phyloP scores from a whole-genome alignment of 1,140 invertebrate species.

The Drosophila nasuta region DNA sequence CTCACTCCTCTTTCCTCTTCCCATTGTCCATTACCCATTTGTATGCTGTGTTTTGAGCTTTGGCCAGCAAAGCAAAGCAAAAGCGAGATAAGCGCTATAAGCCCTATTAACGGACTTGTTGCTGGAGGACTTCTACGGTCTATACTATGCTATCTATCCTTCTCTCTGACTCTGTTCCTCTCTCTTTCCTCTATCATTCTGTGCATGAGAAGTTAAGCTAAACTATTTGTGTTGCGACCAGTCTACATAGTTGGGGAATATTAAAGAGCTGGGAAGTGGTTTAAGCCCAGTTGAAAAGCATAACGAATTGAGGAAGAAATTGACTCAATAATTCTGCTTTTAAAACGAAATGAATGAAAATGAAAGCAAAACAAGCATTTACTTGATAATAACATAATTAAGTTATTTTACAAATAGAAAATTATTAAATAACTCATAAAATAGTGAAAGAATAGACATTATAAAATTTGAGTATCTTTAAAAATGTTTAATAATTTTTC shows the following conservation, averaged over 20 bases:
- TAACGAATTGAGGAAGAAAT: neutral
- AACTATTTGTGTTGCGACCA: conserved; percentile 18
- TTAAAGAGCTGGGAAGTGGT: conserved; percentile 21
- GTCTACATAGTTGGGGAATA: neutral
- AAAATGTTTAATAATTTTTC: too few relatives aligned
- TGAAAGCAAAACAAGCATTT: too few relatives aligned
- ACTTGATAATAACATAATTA: too few relatives aligned
- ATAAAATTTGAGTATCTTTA: too few relatives aligned
- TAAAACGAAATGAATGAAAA: too few relatives aligned
- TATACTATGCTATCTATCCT: neutral
- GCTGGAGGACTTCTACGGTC: conserved; percentile 13
- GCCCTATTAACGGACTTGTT: conserved; percentile 64
- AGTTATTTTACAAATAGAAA: too few relatives aligned
- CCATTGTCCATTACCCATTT: conserved; percentile 51
- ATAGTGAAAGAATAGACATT: too few relatives aligned
- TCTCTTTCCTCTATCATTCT: neutral
- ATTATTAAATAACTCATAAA: too few relatives aligned
- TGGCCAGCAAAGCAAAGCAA: conserved; percentile 25
- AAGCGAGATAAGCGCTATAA: conserved; percentile 78
- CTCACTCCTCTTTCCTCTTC: neutral
- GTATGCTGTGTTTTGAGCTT: conserved; percentile 48
- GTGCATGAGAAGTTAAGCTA: conserved; percentile 36
- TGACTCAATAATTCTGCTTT: neutral
- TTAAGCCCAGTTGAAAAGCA: neutral
- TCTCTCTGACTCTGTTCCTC: neutral